Evolutionary conservation across 1,140 invertebrate species (phyloP), one percentile per base, ranked within the genome.

Genomic region (Ips typographus): DNA sequence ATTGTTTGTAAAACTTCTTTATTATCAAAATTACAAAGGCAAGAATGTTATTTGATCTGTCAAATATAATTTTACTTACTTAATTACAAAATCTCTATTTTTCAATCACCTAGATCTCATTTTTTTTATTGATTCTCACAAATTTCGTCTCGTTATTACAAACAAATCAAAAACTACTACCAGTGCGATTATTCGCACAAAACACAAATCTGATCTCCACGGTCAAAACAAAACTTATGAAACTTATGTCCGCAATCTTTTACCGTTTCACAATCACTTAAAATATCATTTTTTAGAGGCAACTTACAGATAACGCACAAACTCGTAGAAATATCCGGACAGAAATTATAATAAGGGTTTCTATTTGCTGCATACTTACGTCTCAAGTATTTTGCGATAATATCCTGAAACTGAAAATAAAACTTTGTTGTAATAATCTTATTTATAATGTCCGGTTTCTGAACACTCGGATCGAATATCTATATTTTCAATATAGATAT

Each of bases 191-290:
- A 61, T n/a, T 63, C 43, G 58, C 55, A 72, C 44, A 70, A 37
- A 67, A 42, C 53, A 47, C 72, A 71, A 53, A 70, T 41, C 60
- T 60, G 42, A 60, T 60, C 70, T 53, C 65, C 71, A 39, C 40
- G 53, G 51, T 68, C 59, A 36, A 75, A 73, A 73, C 76, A 77
- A 68, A 76, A 53, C 55, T 60, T 72, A 65, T 77, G 76, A 63
- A 71, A 77, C n/a, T 55, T 62, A 71, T 77, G 73, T 37, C 71
- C 68, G 68, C 72, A 75, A 40, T 55, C 41, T 59, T 73, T 68
- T 37, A 63, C 65, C 39, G 39, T 70, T 42, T 44, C 58, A 4
- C 65, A 59, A 1, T 72, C 68, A 38, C 75, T 55, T 40, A 66
- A 61, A 65, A 76, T 71, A 41, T 73, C 58, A 57, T 71, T 73